Base-by-base conservation (phyloP, 1,140 invertebrate genomes). In the Anthonomus grandis region DNA sequence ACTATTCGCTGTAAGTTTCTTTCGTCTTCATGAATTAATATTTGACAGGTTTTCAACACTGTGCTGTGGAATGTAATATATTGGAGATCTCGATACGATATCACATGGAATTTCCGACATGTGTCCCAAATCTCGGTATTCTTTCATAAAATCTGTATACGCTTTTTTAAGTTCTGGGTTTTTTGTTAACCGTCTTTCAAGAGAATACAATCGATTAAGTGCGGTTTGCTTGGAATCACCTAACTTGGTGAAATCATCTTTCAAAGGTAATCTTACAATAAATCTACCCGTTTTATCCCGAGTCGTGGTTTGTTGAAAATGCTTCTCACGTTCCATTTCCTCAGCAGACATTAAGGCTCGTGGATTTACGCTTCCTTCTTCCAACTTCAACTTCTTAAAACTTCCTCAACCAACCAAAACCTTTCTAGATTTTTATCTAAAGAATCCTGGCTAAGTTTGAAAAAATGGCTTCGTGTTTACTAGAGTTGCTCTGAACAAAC, bases 51-150 rank as follows among this genome's bases (percentile, higher is more conserved):
- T 65, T 2, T 71, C 25, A 0, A 78, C 70, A 1, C 60, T 58
- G 44, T 76, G 74, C 63, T 78, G 76, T 5, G 75, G 72, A 3
- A 44, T 4, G 45, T 58, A 58, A 45, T 45, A 58, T 19, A 45
- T 37, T n/a, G 56, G 48, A 4, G 15, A 15, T 34, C 44, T 34
- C 3, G 57, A 21, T 9, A 18, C 18, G n/a, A 53, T 44, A 27
- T 57, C 53, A 23, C 13, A 24, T 39, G 27, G 31, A 34, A 45
- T 23, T 27, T 48, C 21, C 31, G 51, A 55, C 69, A 75, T 74
- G 53, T 75, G 74, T 22, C 68, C 69, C 3, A 76, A 34, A 0
- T 49, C n/a, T 22, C 69, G 27, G 50, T 75, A 76, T 57, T 76
- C 74, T 2, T 53, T 10, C 60, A 76, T 70, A 48, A 71, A 74